Evolutionary conservation across 2,888 invertebrate genomes (phyloP).

Genomic region (Netelia fuscicornis): DNA sequence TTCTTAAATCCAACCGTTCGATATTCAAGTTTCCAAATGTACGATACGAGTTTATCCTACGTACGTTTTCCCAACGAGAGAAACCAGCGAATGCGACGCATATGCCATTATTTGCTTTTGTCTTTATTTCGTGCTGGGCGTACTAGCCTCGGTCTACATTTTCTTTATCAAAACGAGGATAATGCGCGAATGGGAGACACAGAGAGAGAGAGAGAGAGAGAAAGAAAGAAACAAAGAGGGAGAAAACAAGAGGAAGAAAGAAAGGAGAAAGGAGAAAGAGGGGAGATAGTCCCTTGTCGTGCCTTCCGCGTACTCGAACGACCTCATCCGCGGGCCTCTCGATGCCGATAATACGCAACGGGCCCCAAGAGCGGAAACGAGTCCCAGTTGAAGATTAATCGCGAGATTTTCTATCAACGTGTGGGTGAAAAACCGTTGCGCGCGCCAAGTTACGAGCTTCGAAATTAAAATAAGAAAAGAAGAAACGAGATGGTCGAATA

Average conservation of each 20-base stretch:
- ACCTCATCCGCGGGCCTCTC: constrained; percentile 29
- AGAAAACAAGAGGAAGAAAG: no score
- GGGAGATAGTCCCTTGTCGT: background rate
- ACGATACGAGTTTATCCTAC: constrained; percentile 23
- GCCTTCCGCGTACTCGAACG: constrained; percentile 9
- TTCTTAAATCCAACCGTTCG: no score
- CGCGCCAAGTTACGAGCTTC: constrained; percentile 5
- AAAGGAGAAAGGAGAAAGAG: background rate
- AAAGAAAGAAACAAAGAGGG: background rate
- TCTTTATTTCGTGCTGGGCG: constrained; percentile 12
- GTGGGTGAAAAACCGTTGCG: constrained; percentile 45
- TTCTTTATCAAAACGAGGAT: constrained; percentile 29
- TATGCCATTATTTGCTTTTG: constrained; percentile 7
- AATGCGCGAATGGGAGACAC: background rate
- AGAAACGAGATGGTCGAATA: background rate
- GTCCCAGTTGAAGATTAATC: constrained; percentile 29
- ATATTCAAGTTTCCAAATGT: background rate
- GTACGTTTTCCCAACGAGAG: background rate
- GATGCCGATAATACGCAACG: constrained; percentile 18
- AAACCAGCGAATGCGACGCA: background rate
- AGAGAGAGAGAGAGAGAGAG: constrained; percentile 18
- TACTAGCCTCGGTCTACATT: constrained; percentile 29
- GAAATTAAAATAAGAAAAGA: background rate
- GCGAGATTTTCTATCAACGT: constrained; percentile 27
- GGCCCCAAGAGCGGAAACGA: constrained; percentile 18